phyloP scores from a whole-genome alignment of 2,888 invertebrate genomes.

The Xestia rhomboidea region DNA sequence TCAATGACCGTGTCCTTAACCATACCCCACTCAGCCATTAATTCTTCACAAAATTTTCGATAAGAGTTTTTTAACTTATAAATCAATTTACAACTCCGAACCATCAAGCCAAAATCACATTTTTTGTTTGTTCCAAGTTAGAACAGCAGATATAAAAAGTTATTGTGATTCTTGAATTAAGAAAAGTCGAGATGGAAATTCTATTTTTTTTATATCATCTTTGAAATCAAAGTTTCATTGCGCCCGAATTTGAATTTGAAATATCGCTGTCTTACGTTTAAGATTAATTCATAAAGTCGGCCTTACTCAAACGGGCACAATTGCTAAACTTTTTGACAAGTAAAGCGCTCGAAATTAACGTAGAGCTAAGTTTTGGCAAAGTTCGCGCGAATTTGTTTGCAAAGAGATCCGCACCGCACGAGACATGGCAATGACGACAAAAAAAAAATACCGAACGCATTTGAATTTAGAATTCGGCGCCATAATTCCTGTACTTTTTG shows the following conservation, averaged over 20 bases:
- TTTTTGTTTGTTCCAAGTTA: constrained; percentile 58
- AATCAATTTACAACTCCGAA: constrained; percentile 60
- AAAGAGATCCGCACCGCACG: constrained; percentile 37
- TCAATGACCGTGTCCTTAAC: constrained; percentile 32
- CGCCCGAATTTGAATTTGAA: constrained; percentile 78
- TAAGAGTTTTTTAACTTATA: constrained; percentile 50
- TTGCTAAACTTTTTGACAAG: constrained; percentile 84
- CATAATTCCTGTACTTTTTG: constrained; percentile 15
- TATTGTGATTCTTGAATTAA: constrained; percentile 59
- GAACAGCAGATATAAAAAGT: constrained; percentile 54
- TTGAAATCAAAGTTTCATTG: constrained; percentile 78
- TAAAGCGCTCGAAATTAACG: constrained; percentile 81
- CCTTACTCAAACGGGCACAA: constrained; percentile 77
- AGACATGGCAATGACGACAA: constrained; percentile 43
- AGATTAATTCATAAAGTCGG: constrained; percentile 81
- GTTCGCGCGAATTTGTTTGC: constrained; percentile 68
- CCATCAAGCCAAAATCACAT: constrained; percentile 39
- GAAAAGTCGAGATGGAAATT: constrained; percentile 58
- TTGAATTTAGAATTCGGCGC: constrained; percentile 35
- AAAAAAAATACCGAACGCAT: constrained; percentile 50
- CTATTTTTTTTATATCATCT: constrained; percentile 63
- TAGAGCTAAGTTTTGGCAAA: constrained; percentile 71
- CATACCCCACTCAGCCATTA: constrained; percentile 28
- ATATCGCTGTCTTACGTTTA: constrained; percentile 73
- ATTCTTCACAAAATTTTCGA: constrained; percentile 31